Conservation (phyloP, 2,888 invertebrate genomes). For the Chrysomela aeneicollis region DNA sequence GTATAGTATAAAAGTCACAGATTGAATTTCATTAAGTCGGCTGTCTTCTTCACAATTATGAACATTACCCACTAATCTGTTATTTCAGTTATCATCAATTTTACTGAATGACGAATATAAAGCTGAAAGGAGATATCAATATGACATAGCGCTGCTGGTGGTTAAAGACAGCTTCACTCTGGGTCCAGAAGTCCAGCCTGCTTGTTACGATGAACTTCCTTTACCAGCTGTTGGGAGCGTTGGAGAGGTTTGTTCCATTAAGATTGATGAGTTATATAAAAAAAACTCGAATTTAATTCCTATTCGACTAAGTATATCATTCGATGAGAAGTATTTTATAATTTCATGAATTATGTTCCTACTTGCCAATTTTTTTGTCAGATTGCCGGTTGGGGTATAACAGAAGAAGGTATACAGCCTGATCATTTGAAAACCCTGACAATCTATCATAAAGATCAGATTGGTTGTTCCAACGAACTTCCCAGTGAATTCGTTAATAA, state of each 20-base stretch:
- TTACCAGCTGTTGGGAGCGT: slow-evolving; percentile 23
- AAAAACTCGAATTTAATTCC: too few species aligned
- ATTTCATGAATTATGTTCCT: too few species aligned
- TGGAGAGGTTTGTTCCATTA: slow-evolving; percentile 37
- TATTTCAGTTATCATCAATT: slow-evolving; percentile 28
- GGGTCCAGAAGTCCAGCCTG: slow-evolving; percentile 33
- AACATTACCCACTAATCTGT: background rate
- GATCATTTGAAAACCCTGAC: slow-evolving; percentile 31
- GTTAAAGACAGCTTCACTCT: slow-evolving; percentile 24
- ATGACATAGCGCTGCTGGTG: slow-evolving; percentile 36
- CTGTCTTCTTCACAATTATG: too few species aligned
- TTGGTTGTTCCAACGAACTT: slow-evolving; percentile 32
- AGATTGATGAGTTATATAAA: too few species aligned
- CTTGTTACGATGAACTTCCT: slow-evolving; percentile 34
- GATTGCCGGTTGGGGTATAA: slow-evolving; percentile 38
- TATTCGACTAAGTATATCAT: too few species aligned
- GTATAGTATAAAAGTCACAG: too few species aligned
- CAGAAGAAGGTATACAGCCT: slow-evolving; percentile 27
- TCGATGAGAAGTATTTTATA: too few species aligned
- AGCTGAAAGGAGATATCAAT: slow-evolving; percentile 32
- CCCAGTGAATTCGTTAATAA: slow-evolving; percentile 33
- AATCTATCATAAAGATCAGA: slow-evolving; percentile 36
- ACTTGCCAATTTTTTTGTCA: slow-evolving; percentile 21
- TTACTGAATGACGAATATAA: slow-evolving; percentile 28
- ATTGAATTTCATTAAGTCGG: too few species aligned